Base-by-base conservation (phyloP, 2,797 vertebrate genomes). In the Protonibea diacanthus region DNA sequence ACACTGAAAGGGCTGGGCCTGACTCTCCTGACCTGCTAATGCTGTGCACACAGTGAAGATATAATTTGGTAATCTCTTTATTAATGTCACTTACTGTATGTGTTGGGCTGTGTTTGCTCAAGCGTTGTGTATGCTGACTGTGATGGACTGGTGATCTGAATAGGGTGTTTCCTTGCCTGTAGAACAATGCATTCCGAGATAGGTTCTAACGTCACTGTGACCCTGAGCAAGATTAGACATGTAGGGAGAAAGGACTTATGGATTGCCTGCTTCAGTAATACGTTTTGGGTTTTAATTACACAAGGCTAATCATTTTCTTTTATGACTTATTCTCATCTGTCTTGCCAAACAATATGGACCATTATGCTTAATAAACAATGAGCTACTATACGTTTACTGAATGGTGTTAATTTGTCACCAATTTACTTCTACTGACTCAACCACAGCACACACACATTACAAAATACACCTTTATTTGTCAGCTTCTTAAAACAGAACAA, bases 401-500 rank as follows among this genome's bases (percentile, higher is more conserved):
- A 21, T 6, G 15, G 9, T 40, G 29, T 17, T 14, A 17, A 62
- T 73, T 58, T 8, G 44, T 80, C 71, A 76, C 3, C 11, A 0
- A 1, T 47, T 17, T 81, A 42, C 13, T 13, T 13, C 11, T 44
- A 48, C 1, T 47, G 66, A 68, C 11, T 53, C 4, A 49, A 18
- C 40, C 27, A 55, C 9, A 17, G 42, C 3, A 2, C 14, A 13
- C 33, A 61, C 10, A 52, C 3, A 63, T 53, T 14, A 62, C 2
- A 85, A 81, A 78, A 80, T 25, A 73, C 56, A 20, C 6, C 38
- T 88, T 83, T 88, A 88, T 84, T 89, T 68, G 21, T 20, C 20
- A 38, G 69, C 12, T 70, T 48, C 10, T 66, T 18, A 59, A 60
- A 48, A 45, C 3, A 49, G 51, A 70, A 13, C 13, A 14, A n/a